Base-by-base conservation (phyloP, 2,113 vertebrate species). In the Rhinopomastus cyanomelas region DNA sequence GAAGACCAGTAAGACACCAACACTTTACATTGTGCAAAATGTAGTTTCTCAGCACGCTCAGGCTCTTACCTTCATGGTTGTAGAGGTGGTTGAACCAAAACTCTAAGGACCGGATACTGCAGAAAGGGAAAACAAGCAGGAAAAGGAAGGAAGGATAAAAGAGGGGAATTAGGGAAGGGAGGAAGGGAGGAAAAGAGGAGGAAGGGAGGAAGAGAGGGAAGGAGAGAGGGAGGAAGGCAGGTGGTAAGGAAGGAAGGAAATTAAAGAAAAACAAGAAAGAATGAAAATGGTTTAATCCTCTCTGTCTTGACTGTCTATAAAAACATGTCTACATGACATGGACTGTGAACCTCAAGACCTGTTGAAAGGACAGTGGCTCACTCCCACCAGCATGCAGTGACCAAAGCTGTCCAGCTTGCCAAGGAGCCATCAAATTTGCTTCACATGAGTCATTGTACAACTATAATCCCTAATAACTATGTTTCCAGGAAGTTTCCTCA, bases 51-150 rank as follows among this genome's bases (percentile, higher is more conserved):
- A 81, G 23, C 30, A 76, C 20, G 22, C 19, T 46, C 30, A 42
- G 34, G 27, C 21, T 85, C 96, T 94, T 96, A 99, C 99, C 99
- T 98, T 99, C 99, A 46, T 99, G 99, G 67, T 98, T 98, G 93
- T 99, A 98, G 39, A 99, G 98, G 89, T 99, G 98, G 89, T 97
- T 99, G 93, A 99, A 99, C 99, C 99, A 99, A 97, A 99, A 99
- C 65, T 99, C 99, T 98, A 99, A 94, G 82, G 98, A 99, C 51
- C 98, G 98, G 86, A 99, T 97, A 96, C 99, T 99, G 97, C 76
- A 97, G 87, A 37, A 86, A 79, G 84, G 4, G 62, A 82, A 87
- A 78, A 77, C 36, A n/a, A 79, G 51, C 15, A 81, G 12, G 8
- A 15, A 49, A 65, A 76, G 16, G 49, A 71, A 85, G 14, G 68